A percentile compares a stretch with the other conserved stretches of the same genome.
Conservation (phyloP, 2,797 vertebrate genomes). For the Gouania willdenowi region DNA sequence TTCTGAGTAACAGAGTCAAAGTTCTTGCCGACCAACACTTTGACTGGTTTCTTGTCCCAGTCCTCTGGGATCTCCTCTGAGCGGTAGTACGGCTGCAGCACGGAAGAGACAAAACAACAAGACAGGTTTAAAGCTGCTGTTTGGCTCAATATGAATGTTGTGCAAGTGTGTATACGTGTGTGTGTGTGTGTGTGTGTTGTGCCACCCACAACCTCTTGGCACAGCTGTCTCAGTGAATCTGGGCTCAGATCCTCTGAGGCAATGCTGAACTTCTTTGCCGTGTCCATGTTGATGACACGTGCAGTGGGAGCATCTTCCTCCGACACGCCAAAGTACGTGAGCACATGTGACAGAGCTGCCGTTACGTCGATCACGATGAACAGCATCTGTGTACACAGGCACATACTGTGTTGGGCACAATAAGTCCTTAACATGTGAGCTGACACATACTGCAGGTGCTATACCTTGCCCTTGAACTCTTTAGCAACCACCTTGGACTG, state of each 20-base stretch:
- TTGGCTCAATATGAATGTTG: not conserved
- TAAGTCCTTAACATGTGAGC: too few relatives aligned
- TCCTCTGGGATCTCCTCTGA: slow-evolving; percentile 84
- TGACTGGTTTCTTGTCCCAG: slow-evolving; percentile 85
- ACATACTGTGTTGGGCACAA: not conserved
- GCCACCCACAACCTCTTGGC: slow-evolving; percentile 75
- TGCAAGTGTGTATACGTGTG: not conserved
- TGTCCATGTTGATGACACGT: slow-evolving; percentile 79
- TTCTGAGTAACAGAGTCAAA: slow-evolving; percentile 87
- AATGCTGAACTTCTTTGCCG: slow-evolving; percentile 76
- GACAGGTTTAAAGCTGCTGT: not conserved
- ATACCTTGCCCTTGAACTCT: slow-evolving; percentile 82
- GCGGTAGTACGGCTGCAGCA: slow-evolving; percentile 71
- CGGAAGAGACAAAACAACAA: slow-evolving; percentile 4
- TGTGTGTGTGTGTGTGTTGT: slow-evolving; percentile 13
- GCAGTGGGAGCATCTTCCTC: slow-evolving; percentile 67
- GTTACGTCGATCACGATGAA: slow-evolving; percentile 82
- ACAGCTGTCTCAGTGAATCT: slow-evolving; percentile 59
- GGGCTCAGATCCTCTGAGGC: slow-evolving; percentile 35
- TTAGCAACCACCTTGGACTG: slow-evolving; percentile 61
- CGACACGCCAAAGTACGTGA: slow-evolving; percentile 82
- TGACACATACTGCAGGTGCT: not conserved
- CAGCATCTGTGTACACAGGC: slow-evolving; percentile 74
- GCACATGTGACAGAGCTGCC: slow-evolving; percentile 47
- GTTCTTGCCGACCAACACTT: slow-evolving; percentile 89